Evolutionary conservation across 2,113 vertebrate genomes (phyloP).

Genomic region (Thalassoma bifasciatum): DNA sequence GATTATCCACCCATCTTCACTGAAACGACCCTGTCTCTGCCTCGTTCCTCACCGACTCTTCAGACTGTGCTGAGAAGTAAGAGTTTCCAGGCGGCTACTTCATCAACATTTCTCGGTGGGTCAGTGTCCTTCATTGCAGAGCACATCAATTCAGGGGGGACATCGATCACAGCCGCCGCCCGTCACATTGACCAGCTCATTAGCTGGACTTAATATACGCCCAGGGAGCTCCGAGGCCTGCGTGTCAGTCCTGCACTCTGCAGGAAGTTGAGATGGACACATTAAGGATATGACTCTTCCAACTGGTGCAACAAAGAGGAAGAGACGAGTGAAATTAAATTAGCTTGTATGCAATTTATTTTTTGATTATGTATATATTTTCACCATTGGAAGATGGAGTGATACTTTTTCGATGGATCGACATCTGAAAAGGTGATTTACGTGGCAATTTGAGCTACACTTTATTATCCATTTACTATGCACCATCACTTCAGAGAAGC

Average conservation of each 20-base stretch:
- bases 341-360: not conserved
- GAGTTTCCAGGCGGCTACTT: slow-evolving; percentile 67
- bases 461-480: no score
- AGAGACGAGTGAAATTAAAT: not conserved
- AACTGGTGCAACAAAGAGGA: slow-evolving; percentile 8
- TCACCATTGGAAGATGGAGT: no score
- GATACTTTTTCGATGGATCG: no score
- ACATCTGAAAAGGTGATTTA: no score
- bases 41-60: slow-evolving; percentile 18
- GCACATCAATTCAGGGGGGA: slow-evolving; percentile 77
- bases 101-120: slow-evolving; percentile 79
- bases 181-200: slow-evolving; percentile 81
- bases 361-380: no score
- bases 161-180: slow-evolving; percentile 78
- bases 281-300: slow-evolving; percentile 3
- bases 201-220: slow-evolving; percentile 79
- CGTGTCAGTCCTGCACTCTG: slow-evolving; percentile 52
- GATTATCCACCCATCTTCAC: not conserved
- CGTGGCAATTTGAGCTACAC: no score
- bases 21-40: slow-evolving; percentile 8
- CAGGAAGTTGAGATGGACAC: slow-evolving; percentile 35
- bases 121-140: slow-evolving; percentile 79
- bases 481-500: no score
- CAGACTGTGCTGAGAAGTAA: slow-evolving; percentile 25
- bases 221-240: slow-evolving; percentile 57